phyloP scores from a whole-genome alignment of 2,113 vertebrate genomes.

The Electrona antarctica region DNA sequence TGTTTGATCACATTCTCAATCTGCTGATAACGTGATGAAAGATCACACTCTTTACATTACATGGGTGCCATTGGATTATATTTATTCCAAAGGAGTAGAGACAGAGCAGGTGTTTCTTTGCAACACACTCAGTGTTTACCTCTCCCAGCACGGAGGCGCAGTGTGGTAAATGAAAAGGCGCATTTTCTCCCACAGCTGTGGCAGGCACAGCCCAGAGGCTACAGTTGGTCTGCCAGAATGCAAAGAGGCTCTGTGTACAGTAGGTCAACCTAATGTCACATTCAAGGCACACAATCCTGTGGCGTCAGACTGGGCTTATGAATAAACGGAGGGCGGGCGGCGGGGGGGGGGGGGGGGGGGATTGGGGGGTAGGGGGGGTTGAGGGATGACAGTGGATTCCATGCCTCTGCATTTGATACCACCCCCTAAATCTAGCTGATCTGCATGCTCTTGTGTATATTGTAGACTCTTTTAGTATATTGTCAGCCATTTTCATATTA shows the following conservation, averaged over 20 bases:
- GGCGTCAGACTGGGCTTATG: slow-evolving; percentile 4
- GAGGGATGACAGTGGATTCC: background rate
- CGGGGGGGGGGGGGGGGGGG: no score
- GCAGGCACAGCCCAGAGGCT: background rate
- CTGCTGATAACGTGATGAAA: no score
- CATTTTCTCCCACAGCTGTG: background rate
- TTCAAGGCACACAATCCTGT: background rate
- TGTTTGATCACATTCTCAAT: no score
- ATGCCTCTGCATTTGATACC: no score
- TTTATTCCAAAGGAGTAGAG: background rate
- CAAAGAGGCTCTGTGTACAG: slow-evolving; percentile 18
- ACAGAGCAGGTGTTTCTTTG: background rate
- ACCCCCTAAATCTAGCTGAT: no score
- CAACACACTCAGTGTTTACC: background rate
- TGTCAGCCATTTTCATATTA: no score
- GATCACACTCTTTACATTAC: no score
- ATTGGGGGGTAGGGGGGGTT: background rate
- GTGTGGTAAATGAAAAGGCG: slow-evolving; percentile 4
- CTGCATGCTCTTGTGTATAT: no score
- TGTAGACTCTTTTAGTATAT: no score
- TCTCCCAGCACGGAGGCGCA: background rate
- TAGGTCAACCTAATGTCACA: slow-evolving; percentile 17
- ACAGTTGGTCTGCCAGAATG: background rate
- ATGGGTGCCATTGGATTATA: no score
- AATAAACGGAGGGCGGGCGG: no score